Percentiles rank a stretch among this genome's conserved stretches.
Evolutionary conservation across 2,113 vertebrate species (phyloP).

Genomic region (Motacilla tschutschensis): DNA sequence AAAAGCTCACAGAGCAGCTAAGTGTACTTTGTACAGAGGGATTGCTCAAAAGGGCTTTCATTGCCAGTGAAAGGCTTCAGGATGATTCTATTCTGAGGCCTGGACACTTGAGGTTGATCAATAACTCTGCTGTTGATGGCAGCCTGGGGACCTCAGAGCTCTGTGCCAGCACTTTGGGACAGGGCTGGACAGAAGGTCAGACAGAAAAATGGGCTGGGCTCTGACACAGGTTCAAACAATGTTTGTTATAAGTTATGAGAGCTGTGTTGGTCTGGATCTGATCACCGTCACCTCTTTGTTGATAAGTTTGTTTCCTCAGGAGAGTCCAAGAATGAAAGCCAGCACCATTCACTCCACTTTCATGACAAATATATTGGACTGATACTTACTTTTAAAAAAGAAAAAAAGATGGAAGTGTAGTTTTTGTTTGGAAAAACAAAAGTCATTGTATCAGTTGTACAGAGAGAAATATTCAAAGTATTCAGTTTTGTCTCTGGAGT

Average conservation of each 20-base stretch:
- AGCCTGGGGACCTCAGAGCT: not conserved
- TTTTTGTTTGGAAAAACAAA: not conserved
- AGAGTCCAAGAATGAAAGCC: not conserved
- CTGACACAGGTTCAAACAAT: not conserved
- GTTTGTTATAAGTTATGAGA: not conserved
- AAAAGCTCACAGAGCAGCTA: not conserved
- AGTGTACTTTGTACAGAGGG: not conserved
- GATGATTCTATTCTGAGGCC: not conserved
- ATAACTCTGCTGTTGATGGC: not conserved
- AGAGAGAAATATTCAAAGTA: constrained; percentile 25
- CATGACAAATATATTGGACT: not conserved
- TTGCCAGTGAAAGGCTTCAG: not conserved
- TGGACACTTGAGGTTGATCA: not conserved
- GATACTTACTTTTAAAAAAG: not conserved
- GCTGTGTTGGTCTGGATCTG: not conserved
- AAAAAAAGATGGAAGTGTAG: not conserved
- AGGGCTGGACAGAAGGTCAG: not conserved
- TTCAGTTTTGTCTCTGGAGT: constrained; percentile 17
- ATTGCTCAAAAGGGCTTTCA: not conserved
- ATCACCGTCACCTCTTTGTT: not conserved
- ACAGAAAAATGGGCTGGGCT: not conserved
- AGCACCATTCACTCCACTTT: not conserved
- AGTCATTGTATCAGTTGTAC: not conserved
- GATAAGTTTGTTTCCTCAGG: not conserved
- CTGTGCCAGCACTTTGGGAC: not conserved